Conservation (phyloP, 2,113 vertebrate genomes). For the Nycticebus coucang region DNA sequence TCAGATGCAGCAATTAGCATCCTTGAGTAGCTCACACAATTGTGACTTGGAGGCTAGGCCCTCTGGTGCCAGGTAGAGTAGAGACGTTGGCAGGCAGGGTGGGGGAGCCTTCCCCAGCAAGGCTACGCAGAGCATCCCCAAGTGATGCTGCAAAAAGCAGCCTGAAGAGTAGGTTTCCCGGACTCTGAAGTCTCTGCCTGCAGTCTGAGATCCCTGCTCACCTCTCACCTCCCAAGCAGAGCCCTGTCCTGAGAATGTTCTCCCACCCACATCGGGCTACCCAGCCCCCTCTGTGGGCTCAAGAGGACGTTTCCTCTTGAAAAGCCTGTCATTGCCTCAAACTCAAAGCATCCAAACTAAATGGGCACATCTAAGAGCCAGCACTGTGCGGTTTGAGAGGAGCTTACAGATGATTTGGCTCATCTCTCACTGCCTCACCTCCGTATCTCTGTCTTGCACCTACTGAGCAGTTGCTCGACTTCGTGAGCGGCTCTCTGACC, state of each 20-base stretch:
- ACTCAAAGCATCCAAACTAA: neutral
- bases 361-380: neutral
- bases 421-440: neutral
- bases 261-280: neutral
- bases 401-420: neutral
- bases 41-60: constrained; percentile 74
- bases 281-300: neutral
- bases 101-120: constrained; percentile 43
- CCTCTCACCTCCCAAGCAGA: neutral
- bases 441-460: neutral
- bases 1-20: constrained; percentile 82
- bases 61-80: constrained; percentile 70
- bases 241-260: neutral
- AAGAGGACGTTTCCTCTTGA: neutral
- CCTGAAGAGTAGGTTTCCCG: neutral
- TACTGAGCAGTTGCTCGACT: neutral
- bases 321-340: neutral
- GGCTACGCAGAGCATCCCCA: constrained; percentile 39
- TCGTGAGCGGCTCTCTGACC: neutral
- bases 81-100: constrained; percentile 54
- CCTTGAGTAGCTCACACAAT: constrained; percentile 64
- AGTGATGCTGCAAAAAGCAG: neutral
- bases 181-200: neutral
- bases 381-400: neutral
- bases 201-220: neutral